phyloP scores from a whole-genome alignment of 1,140 invertebrate species.

The Trachelipus rathkii region DNA sequence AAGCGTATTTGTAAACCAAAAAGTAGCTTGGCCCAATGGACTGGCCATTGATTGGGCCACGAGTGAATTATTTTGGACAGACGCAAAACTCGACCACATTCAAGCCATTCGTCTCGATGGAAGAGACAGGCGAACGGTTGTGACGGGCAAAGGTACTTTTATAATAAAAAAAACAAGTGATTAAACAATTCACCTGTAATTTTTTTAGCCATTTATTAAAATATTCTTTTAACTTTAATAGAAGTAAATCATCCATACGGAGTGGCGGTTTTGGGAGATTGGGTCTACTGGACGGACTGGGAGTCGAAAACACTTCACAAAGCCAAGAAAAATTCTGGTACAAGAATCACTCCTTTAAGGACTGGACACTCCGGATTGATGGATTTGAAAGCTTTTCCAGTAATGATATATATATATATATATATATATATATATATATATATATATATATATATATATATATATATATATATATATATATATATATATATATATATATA shows the following conservation, averaged over 20 bases:
- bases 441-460: slow-evolving; percentile 12
- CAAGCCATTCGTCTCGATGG: slow-evolving; percentile 80
- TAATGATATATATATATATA: slow-evolving; percentile 20
- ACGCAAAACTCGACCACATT: slow-evolving; percentile 83
- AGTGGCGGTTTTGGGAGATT: slow-evolving; percentile 56
- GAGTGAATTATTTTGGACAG: slow-evolving; percentile 78
- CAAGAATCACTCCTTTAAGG: slow-evolving; percentile 54
- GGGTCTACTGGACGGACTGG: slow-evolving; percentile 57
- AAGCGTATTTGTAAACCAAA: slow-evolving; percentile 46
- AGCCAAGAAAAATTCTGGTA: slow-evolving; percentile 81
- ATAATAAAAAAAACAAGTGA: too few species aligned
- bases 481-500: background rate
- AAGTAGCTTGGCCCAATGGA: slow-evolving; percentile 71
- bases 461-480: background rate
- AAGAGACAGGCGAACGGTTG: slow-evolving; percentile 69
- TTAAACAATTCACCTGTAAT: too few species aligned
- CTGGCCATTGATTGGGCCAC: slow-evolving; percentile 76
- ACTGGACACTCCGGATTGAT: slow-evolving; percentile 16
- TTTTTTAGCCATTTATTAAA: too few species aligned
- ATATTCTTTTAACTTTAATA: background rate
- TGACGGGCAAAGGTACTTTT: slow-evolving; percentile 48
- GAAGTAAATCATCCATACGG: slow-evolving; percentile 55
- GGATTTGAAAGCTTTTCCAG: slow-evolving; percentile 23
- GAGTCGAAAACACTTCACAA: slow-evolving; percentile 51
- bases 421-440: slow-evolving; percentile 16